Evolutionary conservation across 2,888 invertebrate species (phyloP), one percentile per base, ranked within the genome.

Genomic region (Scaptomyza tumidula): DNA sequence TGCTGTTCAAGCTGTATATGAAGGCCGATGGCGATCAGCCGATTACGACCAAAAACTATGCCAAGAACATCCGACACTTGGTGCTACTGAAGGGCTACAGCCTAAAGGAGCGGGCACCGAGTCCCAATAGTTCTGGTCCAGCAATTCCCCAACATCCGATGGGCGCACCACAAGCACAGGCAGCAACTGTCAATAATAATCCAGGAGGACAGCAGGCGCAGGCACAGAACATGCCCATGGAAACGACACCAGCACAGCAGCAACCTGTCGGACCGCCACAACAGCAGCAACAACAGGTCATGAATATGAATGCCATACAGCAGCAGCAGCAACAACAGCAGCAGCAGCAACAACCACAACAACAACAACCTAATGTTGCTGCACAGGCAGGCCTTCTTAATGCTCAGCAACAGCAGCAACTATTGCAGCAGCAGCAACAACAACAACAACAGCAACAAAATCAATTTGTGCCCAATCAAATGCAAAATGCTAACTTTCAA

Each of bases 1-100:
- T 96, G 0, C 92, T 98, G 2, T 96, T 96, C 80, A 96, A 97
- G 88, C 92, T 98, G 6, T 98, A 96, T 92, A 98, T 98, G 91
- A 97, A 96, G 90, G 96, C 97, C 2, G 97, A 97, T 9, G 97
- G 97, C 0, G 98, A 98, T 91, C 93, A 97, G 55, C 94, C 95
- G 0, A 95, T 96, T 0, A 95, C 96, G 81, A 96, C 95, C 13
- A 96, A 98, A 91, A 98, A 98, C 91, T 98, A 97, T 90, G 97
- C 98, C 0, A 97, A 97, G 92, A 98, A 97, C 91, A 95, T 96
- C 0, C 93, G 97, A 6, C 97, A 97, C 92, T 93, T 97, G 63
- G 96, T 97, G 3, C 92, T 97, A 9, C 92, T 96, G 0, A 95
- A 95, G 90, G 96, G 96, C 6, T 96, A 94, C 89, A 94, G 95